Conservation (phyloP, 2,888 invertebrate genomes). For the Thera obeliscata region DNA sequence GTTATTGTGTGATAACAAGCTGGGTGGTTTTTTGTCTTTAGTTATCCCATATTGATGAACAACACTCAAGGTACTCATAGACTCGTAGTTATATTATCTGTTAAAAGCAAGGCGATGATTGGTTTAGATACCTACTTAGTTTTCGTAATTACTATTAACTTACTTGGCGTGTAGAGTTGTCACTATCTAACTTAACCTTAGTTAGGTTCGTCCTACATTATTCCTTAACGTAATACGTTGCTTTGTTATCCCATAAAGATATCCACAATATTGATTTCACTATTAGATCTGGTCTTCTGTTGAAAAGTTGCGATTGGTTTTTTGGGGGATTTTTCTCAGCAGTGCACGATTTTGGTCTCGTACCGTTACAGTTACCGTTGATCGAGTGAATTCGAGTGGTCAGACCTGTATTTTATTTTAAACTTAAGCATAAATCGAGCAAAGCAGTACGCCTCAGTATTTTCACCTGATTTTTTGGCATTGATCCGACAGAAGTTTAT, state of each 20-base stretch:
- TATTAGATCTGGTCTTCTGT: constrained; percentile 15
- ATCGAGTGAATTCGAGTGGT: constrained; percentile 60
- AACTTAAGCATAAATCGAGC: constrained; percentile 66
- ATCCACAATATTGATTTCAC: constrained; percentile 2
- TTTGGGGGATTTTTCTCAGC: constrained; percentile 63
- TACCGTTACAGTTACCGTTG: constrained; percentile 82
- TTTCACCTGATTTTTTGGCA: constrained; percentile 17
- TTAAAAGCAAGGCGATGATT: too few relatives aligned
- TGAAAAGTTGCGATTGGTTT: constrained; percentile 36
- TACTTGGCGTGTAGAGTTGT: too few relatives aligned
- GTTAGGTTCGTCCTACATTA: constrained; percentile 8
- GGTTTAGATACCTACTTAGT: too few relatives aligned
- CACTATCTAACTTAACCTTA: too few relatives aligned
- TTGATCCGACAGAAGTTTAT: constrained; percentile 14
- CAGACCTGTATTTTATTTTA: constrained; percentile 77
- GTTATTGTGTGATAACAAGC: neutral
- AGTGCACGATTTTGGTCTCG: constrained; percentile 73
- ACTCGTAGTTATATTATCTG: too few relatives aligned
- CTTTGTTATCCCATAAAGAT: constrained; percentile 8
- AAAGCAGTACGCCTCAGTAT: constrained; percentile 32
- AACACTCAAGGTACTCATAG: neutral
- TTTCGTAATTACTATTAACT: too few relatives aligned
- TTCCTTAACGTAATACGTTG: constrained; percentile 4
- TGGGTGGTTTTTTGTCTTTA: neutral
- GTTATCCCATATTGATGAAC: neutral